Conservation (phyloP, 2,888 invertebrate genomes). For the Drosophila mayaguana region DNA sequence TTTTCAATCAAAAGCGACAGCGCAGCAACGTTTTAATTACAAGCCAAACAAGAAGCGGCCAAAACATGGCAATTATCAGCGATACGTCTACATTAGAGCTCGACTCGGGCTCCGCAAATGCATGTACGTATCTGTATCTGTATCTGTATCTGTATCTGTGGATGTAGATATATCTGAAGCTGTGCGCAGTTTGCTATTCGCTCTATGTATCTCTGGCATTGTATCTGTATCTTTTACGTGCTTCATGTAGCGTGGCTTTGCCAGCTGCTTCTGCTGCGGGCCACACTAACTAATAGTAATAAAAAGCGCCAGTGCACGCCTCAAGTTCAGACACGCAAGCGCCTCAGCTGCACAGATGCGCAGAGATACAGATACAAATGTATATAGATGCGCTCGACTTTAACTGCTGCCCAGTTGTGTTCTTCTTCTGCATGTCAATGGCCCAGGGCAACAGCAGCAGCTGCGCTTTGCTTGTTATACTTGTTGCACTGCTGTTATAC, state of each 20-base stretch:
- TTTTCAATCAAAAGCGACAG: conserved; percentile 63
- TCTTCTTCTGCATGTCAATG: conserved; percentile 59
- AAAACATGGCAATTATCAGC: conserved; percentile 67
- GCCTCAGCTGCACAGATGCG: conserved; percentile 34
- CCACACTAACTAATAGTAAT: conserved; percentile 29
- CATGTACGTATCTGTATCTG: background rate
- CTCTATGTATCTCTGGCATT: conserved; percentile 27
- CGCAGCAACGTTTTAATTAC: conserved; percentile 57
- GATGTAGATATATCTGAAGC: background rate
- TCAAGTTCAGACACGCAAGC: conserved; percentile 56
- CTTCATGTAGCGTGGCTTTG: conserved; percentile 61
- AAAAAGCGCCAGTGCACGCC: conserved; percentile 40
- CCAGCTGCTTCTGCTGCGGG: conserved; percentile 27
- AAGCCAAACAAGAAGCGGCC: conserved; percentile 58
- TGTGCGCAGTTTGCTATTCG: conserved; percentile 1
- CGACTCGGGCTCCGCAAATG: background rate
- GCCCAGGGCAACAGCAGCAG: conserved; percentile 44
- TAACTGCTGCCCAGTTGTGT: conserved; percentile 35
- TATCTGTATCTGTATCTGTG: background rate
- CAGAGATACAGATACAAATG: conserved; percentile 52
- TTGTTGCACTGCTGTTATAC: conserved; percentile 56
- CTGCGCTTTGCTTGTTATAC: conserved; percentile 33
- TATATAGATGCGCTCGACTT: conserved; percentile 50
- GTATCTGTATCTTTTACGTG: conserved; percentile 72
- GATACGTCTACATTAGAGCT: conserved; percentile 34